These are phyloP conservation scores for Polietes domitor DNA, from an alignment of 2,888 invertebrate genomes.

Conservation along the genomic window DNA sequence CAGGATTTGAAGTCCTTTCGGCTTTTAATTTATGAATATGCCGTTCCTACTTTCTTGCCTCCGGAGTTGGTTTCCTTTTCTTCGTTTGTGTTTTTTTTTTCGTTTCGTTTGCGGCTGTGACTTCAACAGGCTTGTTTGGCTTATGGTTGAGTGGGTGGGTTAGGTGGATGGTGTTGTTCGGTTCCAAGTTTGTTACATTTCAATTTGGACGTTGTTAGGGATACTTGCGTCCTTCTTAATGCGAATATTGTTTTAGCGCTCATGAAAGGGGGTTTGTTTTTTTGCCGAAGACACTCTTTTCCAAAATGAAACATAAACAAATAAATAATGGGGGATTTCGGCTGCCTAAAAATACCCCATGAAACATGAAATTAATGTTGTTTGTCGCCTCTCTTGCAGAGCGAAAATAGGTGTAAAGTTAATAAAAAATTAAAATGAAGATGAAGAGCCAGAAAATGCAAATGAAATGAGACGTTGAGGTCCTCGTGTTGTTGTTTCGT, in stretches of 20 bases:
- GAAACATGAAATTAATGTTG: constrained; percentile 11
- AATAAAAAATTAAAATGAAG: constrained; percentile 6
- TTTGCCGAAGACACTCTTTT: neutral
- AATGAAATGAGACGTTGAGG: neutral
- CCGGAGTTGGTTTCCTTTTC: neutral
- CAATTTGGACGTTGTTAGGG: constrained; percentile 20
- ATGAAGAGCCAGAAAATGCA: neutral
- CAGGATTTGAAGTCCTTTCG: constrained; percentile 29
- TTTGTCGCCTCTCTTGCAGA: neutral
- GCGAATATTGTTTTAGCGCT: neutral
- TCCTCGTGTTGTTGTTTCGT: neutral
- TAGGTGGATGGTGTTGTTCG: neutral
- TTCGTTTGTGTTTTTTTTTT: constrained; percentile 19
- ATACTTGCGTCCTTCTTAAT: constrained; percentile 1
- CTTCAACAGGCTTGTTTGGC: neutral
- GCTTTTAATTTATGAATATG: constrained; percentile 49
- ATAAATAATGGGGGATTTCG: constrained; percentile 26
- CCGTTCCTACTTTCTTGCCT: neutral
- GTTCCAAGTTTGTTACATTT: neutral
- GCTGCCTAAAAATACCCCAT: neutral
- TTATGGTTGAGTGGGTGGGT: neutral
- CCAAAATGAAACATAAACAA: constrained; percentile 10
- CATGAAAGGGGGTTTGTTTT: neutral
- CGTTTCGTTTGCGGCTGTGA: neutral
- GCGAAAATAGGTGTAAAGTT: constrained; percentile 21